phyloP scores from a whole-genome alignment of 2,113 vertebrate species.

The Chitala chitala region DNA sequence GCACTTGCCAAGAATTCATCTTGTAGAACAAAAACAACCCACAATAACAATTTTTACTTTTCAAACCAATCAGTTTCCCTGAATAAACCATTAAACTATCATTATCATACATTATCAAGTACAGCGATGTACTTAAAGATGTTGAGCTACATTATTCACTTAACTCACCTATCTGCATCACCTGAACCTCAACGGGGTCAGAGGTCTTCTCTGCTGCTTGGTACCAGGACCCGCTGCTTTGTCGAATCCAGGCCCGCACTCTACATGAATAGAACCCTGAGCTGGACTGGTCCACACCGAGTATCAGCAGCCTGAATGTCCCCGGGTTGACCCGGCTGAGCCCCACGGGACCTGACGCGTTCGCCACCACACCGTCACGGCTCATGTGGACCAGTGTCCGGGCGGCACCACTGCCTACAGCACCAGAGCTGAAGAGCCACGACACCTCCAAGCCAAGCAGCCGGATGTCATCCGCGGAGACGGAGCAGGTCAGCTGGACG shows the following conservation, averaged over 20 bases:
- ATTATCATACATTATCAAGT: no score
- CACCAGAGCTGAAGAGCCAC: conserved; percentile 49
- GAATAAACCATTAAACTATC: no score
- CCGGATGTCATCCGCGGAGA: conserved; percentile 45
- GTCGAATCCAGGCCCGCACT: conserved; percentile 47
- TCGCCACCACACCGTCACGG: conserved; percentile 51
- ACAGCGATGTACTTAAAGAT: no score
- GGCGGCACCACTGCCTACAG: neutral
- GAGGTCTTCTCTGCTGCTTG: conserved; percentile 59
- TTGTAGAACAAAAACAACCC: no score
- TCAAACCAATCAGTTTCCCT: no score
- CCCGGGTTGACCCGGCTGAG: conserved; percentile 43
- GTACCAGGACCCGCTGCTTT: conserved; percentile 51
- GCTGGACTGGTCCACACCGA: conserved; percentile 42
- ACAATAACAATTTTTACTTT: no score
- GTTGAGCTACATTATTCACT: no score
- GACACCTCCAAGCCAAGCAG: conserved; percentile 56
- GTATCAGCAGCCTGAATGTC: conserved; percentile 50
- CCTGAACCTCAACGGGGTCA: conserved; percentile 46
- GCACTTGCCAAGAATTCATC: no score
- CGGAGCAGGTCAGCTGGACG: conserved; percentile 56
- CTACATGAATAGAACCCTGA: conserved; percentile 55
- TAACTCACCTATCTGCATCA: conserved; percentile 59
- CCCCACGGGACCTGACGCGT: conserved; percentile 35
- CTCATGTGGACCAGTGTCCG: conserved; percentile 53